Evolutionary conservation across 2,113 vertebrate genomes (phyloP).

Genomic region (Lasiurus cinereus): DNA sequence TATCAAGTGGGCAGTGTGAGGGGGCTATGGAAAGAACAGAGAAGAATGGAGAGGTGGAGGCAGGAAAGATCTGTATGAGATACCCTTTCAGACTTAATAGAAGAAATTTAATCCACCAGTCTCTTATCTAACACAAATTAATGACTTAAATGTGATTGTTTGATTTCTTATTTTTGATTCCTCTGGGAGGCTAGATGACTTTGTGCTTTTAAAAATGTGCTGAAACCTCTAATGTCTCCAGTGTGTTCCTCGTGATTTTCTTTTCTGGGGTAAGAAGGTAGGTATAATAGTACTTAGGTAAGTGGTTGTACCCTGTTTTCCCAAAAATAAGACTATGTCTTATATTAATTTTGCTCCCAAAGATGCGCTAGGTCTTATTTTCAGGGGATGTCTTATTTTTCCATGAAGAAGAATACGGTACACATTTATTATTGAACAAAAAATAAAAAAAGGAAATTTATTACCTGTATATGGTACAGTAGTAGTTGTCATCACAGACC

Average conservation of each 20-base stretch:
- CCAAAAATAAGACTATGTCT: no score
- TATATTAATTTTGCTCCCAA: no score
- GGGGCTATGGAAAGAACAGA: neutral
- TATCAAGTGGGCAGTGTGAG: neutral
- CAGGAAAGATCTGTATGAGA: neutral
- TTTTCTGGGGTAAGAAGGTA: neutral
- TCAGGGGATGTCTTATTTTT: no score
- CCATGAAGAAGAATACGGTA: no score
- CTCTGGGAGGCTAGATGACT: neutral
- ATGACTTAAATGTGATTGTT: neutral
- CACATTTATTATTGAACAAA: no score
- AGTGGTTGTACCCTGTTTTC: neutral
- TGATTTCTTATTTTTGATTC: neutral
- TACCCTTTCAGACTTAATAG: neutral
- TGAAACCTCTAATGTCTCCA: neutral
- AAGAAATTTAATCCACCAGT: neutral
- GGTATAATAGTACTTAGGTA: neutral
- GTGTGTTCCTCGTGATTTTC: neutral
- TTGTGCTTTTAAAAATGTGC: neutral
- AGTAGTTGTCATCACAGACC: no score
- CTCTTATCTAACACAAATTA: neutral
- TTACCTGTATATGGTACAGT: no score
- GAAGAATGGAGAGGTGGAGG: rapidly evolving
- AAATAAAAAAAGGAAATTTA: no score
- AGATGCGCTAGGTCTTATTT: no score